phyloP scores from a whole-genome alignment of 2,113 vertebrate genomes.

The Ammospiza caudacuta region DNA sequence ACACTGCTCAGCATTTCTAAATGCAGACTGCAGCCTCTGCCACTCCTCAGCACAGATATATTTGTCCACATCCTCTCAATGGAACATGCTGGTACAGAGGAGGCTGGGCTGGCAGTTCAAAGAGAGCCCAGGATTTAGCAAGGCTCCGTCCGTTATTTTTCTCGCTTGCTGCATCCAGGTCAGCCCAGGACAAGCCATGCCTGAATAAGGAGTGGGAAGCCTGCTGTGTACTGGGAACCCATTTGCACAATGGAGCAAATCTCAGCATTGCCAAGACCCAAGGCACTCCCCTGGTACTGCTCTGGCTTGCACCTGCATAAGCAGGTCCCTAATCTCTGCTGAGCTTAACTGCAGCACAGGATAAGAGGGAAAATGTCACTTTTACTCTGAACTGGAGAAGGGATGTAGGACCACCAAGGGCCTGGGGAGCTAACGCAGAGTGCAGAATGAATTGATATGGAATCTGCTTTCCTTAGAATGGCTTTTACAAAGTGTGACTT shows the following conservation, averaged over 20 bases:
- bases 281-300: not conserved
- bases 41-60: conserved; percentile 40
- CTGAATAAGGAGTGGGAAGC: not conserved
- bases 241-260: not conserved
- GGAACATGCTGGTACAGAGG: conserved; percentile 9
- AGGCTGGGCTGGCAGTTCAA: not conserved
- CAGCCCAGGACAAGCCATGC: conserved; percentile 50
- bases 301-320: conserved; percentile 4
- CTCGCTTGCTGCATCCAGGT: conserved; percentile 50
- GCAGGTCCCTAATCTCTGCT: not conserved
- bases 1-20: conserved; percentile 44
- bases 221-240: not conserved
- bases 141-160: not conserved
- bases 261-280: not conserved
- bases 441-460: not conserved
- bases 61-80: conserved; percentile 48
- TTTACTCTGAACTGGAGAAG: not conserved
- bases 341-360: not conserved
- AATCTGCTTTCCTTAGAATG: not conserved
- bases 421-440: not conserved
- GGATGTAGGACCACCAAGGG: not conserved
- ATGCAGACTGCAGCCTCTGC: conserved; percentile 18
- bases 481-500: not conserved
- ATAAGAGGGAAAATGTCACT: not conserved
- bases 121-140: not conserved